Conservation (phyloP, 2,113 vertebrate genomes). For the Talpa occidentalis region DNA sequence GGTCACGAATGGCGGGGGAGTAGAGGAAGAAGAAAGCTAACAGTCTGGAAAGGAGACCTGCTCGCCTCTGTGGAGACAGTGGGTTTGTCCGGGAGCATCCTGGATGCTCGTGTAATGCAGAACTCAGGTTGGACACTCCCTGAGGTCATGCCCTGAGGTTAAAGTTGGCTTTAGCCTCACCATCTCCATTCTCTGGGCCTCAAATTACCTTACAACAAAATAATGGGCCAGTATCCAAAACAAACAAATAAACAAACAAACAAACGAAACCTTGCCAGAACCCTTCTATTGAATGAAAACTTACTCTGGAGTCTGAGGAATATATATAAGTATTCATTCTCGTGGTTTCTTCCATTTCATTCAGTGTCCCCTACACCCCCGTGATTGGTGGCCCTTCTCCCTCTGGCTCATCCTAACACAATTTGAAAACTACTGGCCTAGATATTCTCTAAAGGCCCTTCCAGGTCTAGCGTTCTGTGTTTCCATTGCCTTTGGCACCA, state of each 20-base stretch:
- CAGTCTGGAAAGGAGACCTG: not conserved
- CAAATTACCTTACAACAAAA: not conserved
- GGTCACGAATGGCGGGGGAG: not conserved
- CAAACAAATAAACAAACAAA: not conserved
- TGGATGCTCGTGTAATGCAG: too few species aligned
- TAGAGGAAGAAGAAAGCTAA: not conserved
- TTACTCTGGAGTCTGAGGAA: not conserved
- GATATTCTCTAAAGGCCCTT: not conserved
- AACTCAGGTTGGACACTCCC: not conserved
- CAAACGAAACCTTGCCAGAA: not conserved
- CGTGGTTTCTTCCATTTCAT: too few species aligned
- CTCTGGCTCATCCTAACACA: not conserved
- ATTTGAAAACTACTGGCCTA: slow-evolving; percentile 1
- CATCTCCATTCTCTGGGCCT: not conserved
- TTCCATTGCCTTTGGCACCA: not conserved
- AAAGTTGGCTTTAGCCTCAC: not conserved
- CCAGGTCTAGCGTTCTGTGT: not conserved
- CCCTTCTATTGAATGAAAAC: not conserved
- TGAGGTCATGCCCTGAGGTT: not conserved
- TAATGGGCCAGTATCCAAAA: not conserved
- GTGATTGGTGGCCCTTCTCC: not conserved
- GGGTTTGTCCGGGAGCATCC: too few species aligned
- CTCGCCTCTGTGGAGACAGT: not conserved
- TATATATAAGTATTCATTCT: not conserved
- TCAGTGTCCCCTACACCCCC: not conserved